Evolutionary conservation across 2,113 vertebrate species (phyloP).

Genomic region (Neotragus pygmaeus): DNA sequence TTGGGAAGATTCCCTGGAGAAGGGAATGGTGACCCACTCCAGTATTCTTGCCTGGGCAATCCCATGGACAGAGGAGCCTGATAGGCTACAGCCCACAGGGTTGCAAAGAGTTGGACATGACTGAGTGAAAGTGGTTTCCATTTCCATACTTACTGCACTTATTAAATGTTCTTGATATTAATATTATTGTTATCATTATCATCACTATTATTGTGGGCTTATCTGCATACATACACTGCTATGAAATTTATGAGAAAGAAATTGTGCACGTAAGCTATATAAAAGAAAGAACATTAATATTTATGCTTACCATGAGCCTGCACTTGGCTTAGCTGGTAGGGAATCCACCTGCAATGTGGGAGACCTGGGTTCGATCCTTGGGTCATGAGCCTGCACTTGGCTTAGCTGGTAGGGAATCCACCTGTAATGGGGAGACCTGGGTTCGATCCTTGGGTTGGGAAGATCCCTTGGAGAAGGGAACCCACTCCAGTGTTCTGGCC

Average conservation of each 20-base stretch:
- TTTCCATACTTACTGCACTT: neutral
- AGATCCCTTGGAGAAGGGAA: neutral
- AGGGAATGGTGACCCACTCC: neutral
- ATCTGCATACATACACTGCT: neutral
- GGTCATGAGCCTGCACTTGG: neutral
- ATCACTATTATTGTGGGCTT: neutral
- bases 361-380: too few relatives aligned
- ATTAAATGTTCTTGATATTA: neutral
- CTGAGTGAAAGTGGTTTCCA: neutral
- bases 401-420: neutral
- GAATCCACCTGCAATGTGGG: neutral
- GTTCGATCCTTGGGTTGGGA: neutral
- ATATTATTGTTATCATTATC: neutral
- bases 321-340: neutral
- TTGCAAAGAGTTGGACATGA: neutral
- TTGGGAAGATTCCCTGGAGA: neutral
- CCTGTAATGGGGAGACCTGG: neutral
- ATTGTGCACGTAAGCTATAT: neutral
- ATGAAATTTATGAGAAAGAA: neutral
- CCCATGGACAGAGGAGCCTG: neutral
- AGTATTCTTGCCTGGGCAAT: neutral
- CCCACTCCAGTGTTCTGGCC: neutral
- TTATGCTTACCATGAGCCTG: neutral
- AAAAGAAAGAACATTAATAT: neutral
- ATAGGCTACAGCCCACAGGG: neutral